Evolutionary conservation across 2,113 vertebrate genomes (phyloP), one percentile per base, ranked within the genome.

Genomic region (Rhizomys pruinosus): DNA sequence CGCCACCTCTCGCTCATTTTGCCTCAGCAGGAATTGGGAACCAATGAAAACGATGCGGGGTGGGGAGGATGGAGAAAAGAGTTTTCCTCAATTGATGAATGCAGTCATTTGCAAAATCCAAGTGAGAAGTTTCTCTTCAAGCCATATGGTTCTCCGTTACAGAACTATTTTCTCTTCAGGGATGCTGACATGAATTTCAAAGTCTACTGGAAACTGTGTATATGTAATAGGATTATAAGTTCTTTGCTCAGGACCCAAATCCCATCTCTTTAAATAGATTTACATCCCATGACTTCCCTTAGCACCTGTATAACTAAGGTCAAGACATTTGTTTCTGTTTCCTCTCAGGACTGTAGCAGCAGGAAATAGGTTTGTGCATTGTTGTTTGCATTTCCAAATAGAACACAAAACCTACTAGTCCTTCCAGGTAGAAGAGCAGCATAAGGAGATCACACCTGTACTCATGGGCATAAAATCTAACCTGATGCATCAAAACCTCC

Each of bases 111-210:
- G 55, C 29, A 90, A 77, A 94, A 88, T 91, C 19, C 22, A 69
- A 92, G 16, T 12, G 77, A 84, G 68, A 89, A 84, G 84, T 96
- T 96, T 92, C n/a, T 92, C 55, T 91, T 87, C 69, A 55, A 73
- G 42, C 59, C 68, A 37, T 47, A 25, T n/a, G 61, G n/a, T 73
- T 94, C 52, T 78, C 16, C 61, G 66, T 77, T 92, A 77, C 5
- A 78, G 69, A 77, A 78, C 29, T 81, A 32, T 81, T 25, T 85
- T 89, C 19, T 63, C 68, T 94, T 94, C 20, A 64, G 76, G 32
- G 84, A 95, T 69, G 20, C 57, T 93, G 84, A 93, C 94, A 81
- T 64, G 52, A 95, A 95, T 95, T 96, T 97, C 77, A 95, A 95
- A 96, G 81, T 90, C 57, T 55, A 72, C 59, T 88, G 39, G 39